A percentile compares a stretch with the other conserved stretches of the same genome.
Conservation (phyloP, 2,113 vertebrate species). For the Vireo altiloquus region DNA sequence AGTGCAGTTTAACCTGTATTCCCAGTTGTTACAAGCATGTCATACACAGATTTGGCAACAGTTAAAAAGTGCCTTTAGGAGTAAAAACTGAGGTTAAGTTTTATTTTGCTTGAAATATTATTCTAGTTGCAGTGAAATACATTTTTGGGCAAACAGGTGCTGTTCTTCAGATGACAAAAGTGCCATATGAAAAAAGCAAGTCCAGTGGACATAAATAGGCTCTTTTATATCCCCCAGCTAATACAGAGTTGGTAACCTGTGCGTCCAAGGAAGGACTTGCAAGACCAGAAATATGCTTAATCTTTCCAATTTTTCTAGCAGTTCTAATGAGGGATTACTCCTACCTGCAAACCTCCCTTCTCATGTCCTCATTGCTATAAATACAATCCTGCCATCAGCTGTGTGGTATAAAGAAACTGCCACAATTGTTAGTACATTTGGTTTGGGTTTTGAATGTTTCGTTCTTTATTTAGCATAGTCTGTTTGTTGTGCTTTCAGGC, state of each 20-base stretch:
- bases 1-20: constrained; percentile 24
- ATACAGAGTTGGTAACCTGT: not conserved
- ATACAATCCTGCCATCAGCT: not conserved
- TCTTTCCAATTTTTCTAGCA: not conserved
- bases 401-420: not conserved
- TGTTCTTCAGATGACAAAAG: not conserved
- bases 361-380: not conserved
- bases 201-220: not conserved
- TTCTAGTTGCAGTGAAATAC: not conserved
- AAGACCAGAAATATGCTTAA: not conserved
- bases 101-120: not conserved
- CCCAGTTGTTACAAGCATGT: not conserved
- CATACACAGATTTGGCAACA: not conserved
- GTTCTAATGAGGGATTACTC: not conserved
- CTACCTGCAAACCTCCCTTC: not conserved
- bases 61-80: not conserved
- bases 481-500: not conserved
- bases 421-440: not conserved
- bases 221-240: not conserved
- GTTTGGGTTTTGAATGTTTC: not conserved
- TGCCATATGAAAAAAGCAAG: not conserved
- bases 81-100: not conserved
- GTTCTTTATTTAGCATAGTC: not conserved
- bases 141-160: not conserved
- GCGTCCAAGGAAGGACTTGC: not conserved